phyloP scores from a whole-genome alignment of 2,113 vertebrate species.

The Cichladusa arquata region DNA sequence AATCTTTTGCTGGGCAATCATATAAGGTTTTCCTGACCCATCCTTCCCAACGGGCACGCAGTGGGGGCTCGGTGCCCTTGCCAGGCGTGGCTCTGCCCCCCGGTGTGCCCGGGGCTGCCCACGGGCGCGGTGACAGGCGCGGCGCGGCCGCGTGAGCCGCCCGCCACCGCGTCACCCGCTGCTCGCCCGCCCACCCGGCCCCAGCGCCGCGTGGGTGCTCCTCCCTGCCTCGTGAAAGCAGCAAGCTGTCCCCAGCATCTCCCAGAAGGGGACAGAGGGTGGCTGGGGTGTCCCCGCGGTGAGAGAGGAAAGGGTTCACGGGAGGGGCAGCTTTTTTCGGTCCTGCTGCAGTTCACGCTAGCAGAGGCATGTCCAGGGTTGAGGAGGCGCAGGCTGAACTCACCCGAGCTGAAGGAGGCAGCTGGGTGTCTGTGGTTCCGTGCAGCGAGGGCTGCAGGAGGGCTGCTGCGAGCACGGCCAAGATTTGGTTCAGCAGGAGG shows the following conservation, averaged over 20 bases:
- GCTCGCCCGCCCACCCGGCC: slow-evolving; percentile 27
- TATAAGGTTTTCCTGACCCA: no score
- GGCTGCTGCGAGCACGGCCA: neutral
- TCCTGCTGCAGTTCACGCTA: neutral
- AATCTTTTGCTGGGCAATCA: no score
- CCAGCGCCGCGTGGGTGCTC: slow-evolving; percentile 12
- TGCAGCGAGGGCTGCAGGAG: neutral
- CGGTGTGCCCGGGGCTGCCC: no score
- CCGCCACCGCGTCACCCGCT: slow-evolving; percentile 40
- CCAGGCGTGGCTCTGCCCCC: no score
- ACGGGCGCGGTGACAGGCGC: neutral
- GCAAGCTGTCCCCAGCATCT: neutral
- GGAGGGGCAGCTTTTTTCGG: neutral
- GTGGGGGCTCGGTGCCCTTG: neutral
- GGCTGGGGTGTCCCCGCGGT: neutral
- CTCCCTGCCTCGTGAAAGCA: neutral
- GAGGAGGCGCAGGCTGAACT: neutral
- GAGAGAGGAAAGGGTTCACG: neutral
- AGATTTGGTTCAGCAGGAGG: neutral
- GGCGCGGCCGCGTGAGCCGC: slow-evolving; percentile 45
- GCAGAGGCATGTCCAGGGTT: neutral
- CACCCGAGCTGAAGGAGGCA: neutral
- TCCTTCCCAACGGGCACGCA: no score
- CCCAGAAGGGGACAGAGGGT: neutral
- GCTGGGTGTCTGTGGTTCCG: neutral